phyloP scores from a whole-genome alignment of 2,888 invertebrate species.

The Zygothrica quintamaculata region DNA sequence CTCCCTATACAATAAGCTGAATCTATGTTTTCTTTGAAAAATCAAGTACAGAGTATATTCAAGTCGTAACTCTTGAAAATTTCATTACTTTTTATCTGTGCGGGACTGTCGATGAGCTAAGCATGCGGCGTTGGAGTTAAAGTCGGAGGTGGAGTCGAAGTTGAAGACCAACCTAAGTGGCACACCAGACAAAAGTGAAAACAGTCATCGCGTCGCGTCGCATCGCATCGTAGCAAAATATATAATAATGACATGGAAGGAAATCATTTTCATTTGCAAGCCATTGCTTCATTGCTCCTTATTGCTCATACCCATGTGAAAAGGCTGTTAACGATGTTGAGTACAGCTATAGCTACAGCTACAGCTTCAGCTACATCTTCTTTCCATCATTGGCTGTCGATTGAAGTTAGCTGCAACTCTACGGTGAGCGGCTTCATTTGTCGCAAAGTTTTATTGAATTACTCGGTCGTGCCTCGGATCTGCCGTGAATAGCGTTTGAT shows the following conservation, averaged over 20 bases:
- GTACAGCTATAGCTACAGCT: too few relatives aligned
- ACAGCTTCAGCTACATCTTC: conserved; percentile 12
- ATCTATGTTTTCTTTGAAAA: too few relatives aligned
- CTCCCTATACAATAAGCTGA: too few relatives aligned
- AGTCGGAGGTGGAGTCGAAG: conserved; percentile 3
- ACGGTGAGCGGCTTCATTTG: conserved; percentile 70
- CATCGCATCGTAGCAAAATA: conserved; percentile 49
- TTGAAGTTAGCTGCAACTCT: conserved; percentile 54
- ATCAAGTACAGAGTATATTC: neutral
- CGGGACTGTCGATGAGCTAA: conserved; percentile 50
- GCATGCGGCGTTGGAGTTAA: conserved; percentile 26
- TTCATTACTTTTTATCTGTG: conserved; percentile 24
- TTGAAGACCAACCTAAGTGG: conserved; percentile 5
- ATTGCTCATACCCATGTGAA: neutral
- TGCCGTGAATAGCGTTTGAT: conserved; percentile 58
- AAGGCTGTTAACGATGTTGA: neutral
- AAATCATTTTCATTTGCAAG: conserved; percentile 79
- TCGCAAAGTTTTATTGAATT: conserved; percentile 82
- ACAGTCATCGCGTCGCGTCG: conserved; percentile 39
- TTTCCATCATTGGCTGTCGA: conserved; percentile 48
- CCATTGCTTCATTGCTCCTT: conserved; percentile 54
- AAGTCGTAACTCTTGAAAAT: neutral
- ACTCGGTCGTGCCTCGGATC: conserved; percentile 69
- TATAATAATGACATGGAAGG: conserved; percentile 79
- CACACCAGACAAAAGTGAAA: conserved; percentile 66